phyloP scores from a whole-genome alignment of 2,797 vertebrate genomes.

The Odontamblyopus rebecca region DNA sequence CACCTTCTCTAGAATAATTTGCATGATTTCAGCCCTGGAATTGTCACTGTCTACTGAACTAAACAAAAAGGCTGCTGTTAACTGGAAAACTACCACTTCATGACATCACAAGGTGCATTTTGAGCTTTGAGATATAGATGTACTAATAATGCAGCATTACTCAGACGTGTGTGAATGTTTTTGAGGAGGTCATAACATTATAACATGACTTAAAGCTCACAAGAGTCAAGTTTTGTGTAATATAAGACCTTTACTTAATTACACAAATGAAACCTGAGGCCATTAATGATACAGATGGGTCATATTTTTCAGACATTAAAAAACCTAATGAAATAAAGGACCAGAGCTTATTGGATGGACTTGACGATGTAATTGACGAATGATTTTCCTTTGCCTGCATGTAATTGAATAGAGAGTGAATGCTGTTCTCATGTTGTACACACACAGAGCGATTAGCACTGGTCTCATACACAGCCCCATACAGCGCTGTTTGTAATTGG shows the following conservation, averaged over 20 bases:
- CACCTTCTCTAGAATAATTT: too few relatives aligned
- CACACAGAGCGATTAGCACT: conserved; percentile 61
- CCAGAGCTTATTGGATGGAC: conserved; percentile 55
- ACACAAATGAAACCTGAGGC: background rate
- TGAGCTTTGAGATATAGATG: too few relatives aligned
- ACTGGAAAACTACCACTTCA: too few relatives aligned
- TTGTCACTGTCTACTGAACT: too few relatives aligned
- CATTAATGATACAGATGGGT: background rate
- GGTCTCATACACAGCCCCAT: conserved; percentile 41
- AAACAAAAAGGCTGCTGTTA: too few relatives aligned
- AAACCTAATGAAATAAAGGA: conserved; percentile 34
- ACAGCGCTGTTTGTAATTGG: conserved; percentile 39
- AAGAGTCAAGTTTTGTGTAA: too few relatives aligned
- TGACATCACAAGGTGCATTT: too few relatives aligned
- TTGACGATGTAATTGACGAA: conserved; percentile 72
- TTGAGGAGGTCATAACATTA: too few relatives aligned
- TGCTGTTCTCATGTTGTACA: conserved; percentile 52
- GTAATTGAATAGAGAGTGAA: conserved; percentile 71
- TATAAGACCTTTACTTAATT: background rate
- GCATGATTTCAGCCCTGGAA: too few relatives aligned
- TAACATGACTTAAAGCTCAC: too few relatives aligned
- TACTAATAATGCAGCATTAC: too few relatives aligned
- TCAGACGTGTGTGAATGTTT: too few relatives aligned
- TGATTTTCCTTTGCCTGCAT: conserved; percentile 65
- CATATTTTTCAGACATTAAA: conserved; percentile 30